Evolutionary conservation across 2,888 invertebrate species (phyloP).

Genomic region (Calephelis perditalis): DNA sequence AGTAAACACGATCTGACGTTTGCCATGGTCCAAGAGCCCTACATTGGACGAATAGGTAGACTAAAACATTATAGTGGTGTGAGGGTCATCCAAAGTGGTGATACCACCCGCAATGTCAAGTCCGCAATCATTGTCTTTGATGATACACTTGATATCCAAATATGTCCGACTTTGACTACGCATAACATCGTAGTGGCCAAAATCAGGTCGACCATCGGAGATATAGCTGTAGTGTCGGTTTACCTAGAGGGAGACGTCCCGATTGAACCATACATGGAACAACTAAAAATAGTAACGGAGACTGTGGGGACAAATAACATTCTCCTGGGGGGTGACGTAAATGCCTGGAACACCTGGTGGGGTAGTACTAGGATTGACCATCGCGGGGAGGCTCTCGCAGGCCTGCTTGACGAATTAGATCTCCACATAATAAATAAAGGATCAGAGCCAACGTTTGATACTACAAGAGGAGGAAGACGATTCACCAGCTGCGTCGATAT

Average conservation of each 20-base stretch:
- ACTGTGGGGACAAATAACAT: not conserved
- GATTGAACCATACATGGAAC: not conserved
- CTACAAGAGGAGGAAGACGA: too few relatives aligned
- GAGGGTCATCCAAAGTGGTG: not conserved
- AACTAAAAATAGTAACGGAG: not conserved
- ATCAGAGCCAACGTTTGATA: too few relatives aligned
- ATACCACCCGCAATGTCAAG: not conserved
- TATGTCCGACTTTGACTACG: not conserved
- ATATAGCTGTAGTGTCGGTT: not conserved
- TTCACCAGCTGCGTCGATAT: too few relatives aligned
- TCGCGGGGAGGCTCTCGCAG: too few relatives aligned
- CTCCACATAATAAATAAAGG: too few relatives aligned
- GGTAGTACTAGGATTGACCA: not conserved
- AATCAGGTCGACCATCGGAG: not conserved
- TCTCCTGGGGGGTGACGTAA: not conserved
- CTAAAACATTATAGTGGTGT: not conserved
- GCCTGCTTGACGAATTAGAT: too few relatives aligned
- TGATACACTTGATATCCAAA: not conserved
- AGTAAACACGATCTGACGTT: not conserved
- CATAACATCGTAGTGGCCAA: slow-evolving; percentile 8
- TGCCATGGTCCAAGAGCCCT: slow-evolving; percentile 4
- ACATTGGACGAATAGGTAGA: not conserved
- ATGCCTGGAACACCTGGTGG: not conserved
- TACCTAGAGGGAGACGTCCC: slow-evolving; percentile 1
- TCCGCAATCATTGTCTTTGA: not conserved